Evolutionary conservation across 2,888 invertebrate species (phyloP).

Genomic region (Drosophila hawaiiensis): DNA sequence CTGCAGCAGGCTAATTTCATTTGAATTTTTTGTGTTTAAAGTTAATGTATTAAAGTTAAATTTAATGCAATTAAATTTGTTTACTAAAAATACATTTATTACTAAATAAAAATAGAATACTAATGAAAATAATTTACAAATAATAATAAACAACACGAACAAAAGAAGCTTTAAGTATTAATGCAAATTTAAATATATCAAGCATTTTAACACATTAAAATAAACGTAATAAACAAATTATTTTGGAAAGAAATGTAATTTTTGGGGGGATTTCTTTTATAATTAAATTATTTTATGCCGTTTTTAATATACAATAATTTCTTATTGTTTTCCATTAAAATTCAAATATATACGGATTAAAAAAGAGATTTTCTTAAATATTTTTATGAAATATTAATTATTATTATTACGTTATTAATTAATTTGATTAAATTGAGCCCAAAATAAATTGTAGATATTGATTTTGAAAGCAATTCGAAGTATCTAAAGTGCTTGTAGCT

Average conservation of each 20-base stretch:
- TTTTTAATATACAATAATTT: neutral
- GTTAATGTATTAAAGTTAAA: neutral
- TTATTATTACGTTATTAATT: neutral
- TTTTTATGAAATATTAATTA: neutral
- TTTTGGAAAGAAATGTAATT: no score
- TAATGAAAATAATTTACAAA: neutral
- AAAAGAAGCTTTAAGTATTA: no score
- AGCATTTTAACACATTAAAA: no score
- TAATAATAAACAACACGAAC: no score
- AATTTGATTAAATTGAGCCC: neutral
- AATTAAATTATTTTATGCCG: neutral
- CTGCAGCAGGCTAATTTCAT: neutral
- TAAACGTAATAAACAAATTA: no score
- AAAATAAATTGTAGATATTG: neutral
- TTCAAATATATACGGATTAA: neutral
- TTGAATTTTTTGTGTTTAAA: neutral
- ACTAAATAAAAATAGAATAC: neutral
- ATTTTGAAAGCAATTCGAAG: neutral
- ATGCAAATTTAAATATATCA: no score
- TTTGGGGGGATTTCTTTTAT: neutral
- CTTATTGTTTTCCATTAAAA: neutral
- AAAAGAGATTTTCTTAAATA: neutral
- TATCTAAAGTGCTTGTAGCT: neutral
- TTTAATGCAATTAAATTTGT: neutral
- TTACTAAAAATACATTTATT: neutral